Conservation (phyloP, 2,888 invertebrate species). For the Steinernema scapterisci region DNA sequence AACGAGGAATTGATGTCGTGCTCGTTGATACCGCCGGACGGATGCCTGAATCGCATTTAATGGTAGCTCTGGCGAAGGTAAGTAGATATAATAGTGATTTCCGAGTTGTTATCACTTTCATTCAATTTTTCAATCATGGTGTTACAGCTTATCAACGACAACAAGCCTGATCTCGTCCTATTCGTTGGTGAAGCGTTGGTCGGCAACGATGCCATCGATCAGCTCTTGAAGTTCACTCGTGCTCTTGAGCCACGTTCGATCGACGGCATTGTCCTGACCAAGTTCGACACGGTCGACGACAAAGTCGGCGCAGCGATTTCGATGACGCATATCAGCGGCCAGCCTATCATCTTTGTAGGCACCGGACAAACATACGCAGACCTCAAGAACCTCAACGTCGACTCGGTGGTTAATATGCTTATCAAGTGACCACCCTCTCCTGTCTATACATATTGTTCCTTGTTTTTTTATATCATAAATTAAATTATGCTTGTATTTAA, state of each 20-base stretch:
- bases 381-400: slow-evolving; percentile 91
- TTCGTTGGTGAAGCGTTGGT: slow-evolving; percentile 99
- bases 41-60: slow-evolving; percentile 93
- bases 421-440: slow-evolving; percentile 75
- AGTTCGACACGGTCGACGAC: slow-evolving; percentile 99
- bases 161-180: slow-evolving; percentile 95
- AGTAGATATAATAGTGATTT: background rate
- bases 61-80: slow-evolving; percentile 83
- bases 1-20: slow-evolving; percentile 82
- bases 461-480: background rate
- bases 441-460: slow-evolving; percentile 16
- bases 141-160: slow-evolving; percentile 85
- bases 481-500: background rate
- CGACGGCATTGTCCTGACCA: slow-evolving; percentile 97
- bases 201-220: slow-evolving; percentile 99
- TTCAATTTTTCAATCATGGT: too few relatives aligned
- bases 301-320: slow-evolving; percentile 98
- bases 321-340: slow-evolving; percentile 99
- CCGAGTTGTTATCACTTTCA: too few relatives aligned
- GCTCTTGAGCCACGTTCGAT: slow-evolving; percentile 97
- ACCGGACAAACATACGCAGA: slow-evolving; percentile 99
- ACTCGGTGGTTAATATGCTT: slow-evolving; percentile 90
- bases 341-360: slow-evolving; percentile 98
- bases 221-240: slow-evolving; percentile 92
- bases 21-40: slow-evolving; percentile 99